Conservation (phyloP, 2,113 vertebrate genomes). For the Uria lomvia region DNA sequence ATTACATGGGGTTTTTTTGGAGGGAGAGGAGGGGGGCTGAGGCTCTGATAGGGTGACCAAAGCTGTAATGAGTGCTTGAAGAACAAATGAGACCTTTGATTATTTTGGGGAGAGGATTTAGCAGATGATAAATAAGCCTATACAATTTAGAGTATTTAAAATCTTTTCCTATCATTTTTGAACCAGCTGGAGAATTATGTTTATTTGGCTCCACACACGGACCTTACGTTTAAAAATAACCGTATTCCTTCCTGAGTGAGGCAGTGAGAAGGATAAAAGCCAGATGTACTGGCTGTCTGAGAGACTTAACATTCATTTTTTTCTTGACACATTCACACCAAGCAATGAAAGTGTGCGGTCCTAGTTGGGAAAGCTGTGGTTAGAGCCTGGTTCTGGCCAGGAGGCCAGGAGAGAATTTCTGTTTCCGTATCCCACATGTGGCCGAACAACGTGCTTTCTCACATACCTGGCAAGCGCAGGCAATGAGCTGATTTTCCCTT, state of each 20-base stretch:
- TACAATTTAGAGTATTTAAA: neutral
- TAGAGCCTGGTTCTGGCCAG: neutral
- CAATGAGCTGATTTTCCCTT: neutral
- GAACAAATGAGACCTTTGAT: neutral
- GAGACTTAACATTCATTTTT: neutral
- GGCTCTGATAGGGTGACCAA: neutral
- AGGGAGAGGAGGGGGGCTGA: neutral
- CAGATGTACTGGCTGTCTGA: constrained; percentile 28
- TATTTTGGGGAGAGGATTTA: neutral
- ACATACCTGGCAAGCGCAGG: neutral
- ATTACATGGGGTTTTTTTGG: neutral
- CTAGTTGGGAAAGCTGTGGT: neutral
- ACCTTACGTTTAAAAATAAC: constrained; percentile 44
- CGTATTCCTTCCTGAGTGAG: neutral
- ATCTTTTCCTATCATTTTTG: neutral
- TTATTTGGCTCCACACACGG: neutral
- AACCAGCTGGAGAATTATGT: neutral
- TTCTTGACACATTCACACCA: constrained; percentile 42
- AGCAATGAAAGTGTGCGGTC: neutral
- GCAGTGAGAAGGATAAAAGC: constrained; percentile 40
- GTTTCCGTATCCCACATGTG: neutral
- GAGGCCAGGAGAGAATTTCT: neutral
- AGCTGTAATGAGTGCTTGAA: neutral
- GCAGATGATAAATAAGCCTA: neutral
- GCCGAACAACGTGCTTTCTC: neutral